Conservation (phyloP, 2,888 invertebrate genomes). For the Caradrina kadenii region DNA sequence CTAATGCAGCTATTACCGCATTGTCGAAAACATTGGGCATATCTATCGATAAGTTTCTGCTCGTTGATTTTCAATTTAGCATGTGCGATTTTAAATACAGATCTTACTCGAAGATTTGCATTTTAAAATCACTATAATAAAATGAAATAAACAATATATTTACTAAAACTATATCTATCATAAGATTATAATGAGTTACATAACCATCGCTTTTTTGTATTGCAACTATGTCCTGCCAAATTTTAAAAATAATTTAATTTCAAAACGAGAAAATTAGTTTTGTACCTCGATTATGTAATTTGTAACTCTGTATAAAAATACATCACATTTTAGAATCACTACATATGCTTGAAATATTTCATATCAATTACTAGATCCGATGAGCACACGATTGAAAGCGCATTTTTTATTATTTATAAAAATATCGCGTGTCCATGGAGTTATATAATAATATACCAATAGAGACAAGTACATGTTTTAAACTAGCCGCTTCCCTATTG, state of each 20-base stretch:
- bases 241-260: slow-evolving; percentile 57
- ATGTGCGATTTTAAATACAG: slow-evolving; percentile 29
- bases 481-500: slow-evolving; percentile 44
- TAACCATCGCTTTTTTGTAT: slow-evolving; percentile 41
- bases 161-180: slow-evolving; percentile 60
- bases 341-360: slow-evolving; percentile 49
- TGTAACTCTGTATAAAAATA: slow-evolving; percentile 71
- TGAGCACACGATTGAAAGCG: slow-evolving; percentile 41
- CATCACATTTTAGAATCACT: slow-evolving; percentile 72
- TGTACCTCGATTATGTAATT: slow-evolving; percentile 62
- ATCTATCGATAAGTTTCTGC: slow-evolving; percentile 20
- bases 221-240: slow-evolving; percentile 50
- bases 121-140: slow-evolving; percentile 37
- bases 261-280: slow-evolving; percentile 48
- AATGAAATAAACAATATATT: slow-evolving; percentile 49
- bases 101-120: slow-evolving; percentile 35
- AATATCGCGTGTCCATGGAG: slow-evolving; percentile 41
- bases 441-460: slow-evolving; percentile 35
- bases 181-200: slow-evolving; percentile 61
- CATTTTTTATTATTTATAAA: slow-evolving; percentile 41
- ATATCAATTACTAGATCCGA: slow-evolving; percentile 38
- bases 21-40: slow-evolving; percentile 5
- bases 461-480: slow-evolving; percentile 42
- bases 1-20: slow-evolving; percentile 34
- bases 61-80: slow-evolving; percentile 19